These are phyloP conservation scores for Nestor notabilis DNA, from an alignment of 2,113 vertebrate genomes.

Conservation along the genomic window DNA sequence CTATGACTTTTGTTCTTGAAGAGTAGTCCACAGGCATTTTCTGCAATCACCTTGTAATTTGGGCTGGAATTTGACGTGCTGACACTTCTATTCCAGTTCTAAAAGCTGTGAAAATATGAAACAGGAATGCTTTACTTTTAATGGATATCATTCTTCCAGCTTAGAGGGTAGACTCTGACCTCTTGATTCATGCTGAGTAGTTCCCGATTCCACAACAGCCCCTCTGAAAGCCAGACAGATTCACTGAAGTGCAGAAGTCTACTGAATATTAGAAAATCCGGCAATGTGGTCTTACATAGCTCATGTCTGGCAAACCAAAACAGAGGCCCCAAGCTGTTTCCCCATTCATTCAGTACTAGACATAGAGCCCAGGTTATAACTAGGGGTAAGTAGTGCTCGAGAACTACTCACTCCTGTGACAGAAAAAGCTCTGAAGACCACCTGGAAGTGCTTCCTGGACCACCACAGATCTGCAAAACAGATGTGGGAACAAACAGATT, in stretches of 20 bases:
- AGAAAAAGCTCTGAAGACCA: neutral
- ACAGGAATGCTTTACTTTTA: neutral
- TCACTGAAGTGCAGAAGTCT: neutral
- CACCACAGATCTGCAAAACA: neutral
- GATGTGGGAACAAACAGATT: neutral
- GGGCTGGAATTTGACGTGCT: constrained; percentile 78
- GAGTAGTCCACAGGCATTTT: constrained; percentile 80
- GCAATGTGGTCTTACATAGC: neutral
- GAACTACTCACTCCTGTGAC: neutral
- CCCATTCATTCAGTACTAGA: neutral
- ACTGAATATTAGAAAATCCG: neutral
- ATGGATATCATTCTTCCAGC: neutral
- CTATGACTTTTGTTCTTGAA: constrained; percentile 84
- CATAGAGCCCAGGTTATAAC: neutral
- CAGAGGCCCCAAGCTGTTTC: neutral
- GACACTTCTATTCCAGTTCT: constrained; percentile 85
- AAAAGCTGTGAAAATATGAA: constrained; percentile 79
- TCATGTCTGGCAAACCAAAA: neutral
- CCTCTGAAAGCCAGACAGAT: neutral
- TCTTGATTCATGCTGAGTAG: neutral
- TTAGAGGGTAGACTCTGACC: neutral
- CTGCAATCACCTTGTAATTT: constrained; percentile 86
- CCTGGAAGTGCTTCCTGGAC: neutral
- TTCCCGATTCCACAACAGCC: neutral
- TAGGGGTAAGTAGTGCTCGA: neutral